Evolutionary conservation across 2,888 invertebrate genomes (phyloP).

Genomic region (Spisula solida): DNA sequence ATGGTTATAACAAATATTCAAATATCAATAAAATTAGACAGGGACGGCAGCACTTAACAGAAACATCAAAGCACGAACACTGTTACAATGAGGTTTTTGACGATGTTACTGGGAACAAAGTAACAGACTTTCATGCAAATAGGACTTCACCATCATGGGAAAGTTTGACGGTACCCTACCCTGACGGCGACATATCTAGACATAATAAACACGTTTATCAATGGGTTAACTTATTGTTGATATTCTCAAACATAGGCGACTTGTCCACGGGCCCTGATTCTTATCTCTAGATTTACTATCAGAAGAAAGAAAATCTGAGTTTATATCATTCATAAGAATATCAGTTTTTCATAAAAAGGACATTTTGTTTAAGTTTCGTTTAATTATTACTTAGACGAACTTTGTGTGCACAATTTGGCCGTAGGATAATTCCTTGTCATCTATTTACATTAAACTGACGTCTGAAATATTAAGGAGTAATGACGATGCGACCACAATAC

Average conservation of each 20-base stretch:
- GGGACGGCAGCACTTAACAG: no score
- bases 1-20: no score
- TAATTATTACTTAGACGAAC: neutral
- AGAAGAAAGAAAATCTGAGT: constrained; percentile 9
- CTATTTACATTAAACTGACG: neutral
- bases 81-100: no score
- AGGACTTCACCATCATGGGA: neutral
- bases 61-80: no score
- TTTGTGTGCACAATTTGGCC: neutral
- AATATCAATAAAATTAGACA: no score
- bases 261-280: constrained; percentile 5
- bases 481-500: constrained; percentile 5
- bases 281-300: neutral
- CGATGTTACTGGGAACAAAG: no score
- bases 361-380: neutral
- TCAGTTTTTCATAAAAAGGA: constrained; percentile 21
- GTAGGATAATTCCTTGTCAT: neutral
- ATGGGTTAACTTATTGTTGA: neutral
- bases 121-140: no score
- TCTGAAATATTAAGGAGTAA: neutral
- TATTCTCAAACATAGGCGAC: neutral
- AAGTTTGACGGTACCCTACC: neutral
- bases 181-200: neutral
- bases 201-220: neutral
- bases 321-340: constrained; percentile 20